A percentile compares a stretch with the other conserved stretches of the same genome.
Conservation (phyloP, 2,113 vertebrate species). For the Equus quagga region DNA sequence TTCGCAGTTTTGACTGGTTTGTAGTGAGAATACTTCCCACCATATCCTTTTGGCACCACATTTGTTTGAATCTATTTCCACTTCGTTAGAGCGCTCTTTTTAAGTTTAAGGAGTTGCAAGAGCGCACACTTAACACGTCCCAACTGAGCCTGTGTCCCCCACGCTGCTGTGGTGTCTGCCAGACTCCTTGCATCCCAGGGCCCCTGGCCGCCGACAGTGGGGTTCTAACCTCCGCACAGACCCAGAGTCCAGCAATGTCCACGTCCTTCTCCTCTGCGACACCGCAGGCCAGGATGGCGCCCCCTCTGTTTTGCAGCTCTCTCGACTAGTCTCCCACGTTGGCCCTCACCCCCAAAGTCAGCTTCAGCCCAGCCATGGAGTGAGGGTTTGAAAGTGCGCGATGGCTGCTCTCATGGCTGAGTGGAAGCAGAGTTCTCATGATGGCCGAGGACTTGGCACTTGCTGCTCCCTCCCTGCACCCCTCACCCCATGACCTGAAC, state of each 20-base stretch:
- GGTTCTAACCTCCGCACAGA: not conserved
- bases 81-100: not conserved
- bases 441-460: fast-evolving
- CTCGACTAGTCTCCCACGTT: not conserved
- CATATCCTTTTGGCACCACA: not conserved
- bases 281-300: not conserved
- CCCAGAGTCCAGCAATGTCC: not conserved
- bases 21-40: not conserved
- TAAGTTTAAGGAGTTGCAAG: not conserved
- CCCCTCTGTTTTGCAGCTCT: not conserved
- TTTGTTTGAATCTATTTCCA: not conserved
- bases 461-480: too few species aligned
- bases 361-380: not conserved
- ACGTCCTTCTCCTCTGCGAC: too few species aligned
- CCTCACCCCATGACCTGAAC: not conserved
- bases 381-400: not conserved
- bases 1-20: not conserved
- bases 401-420: not conserved
- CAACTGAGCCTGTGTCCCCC: not conserved
- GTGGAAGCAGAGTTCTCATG: not conserved
- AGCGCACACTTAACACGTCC: too few species aligned
- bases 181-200: not conserved
- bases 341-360: not conserved
- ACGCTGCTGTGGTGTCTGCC: not conserved
- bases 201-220: too few species aligned